Percentiles rank a stretch among this genome's conserved stretches.
Evolutionary conservation across 1,140 invertebrate species (phyloP).

Genomic region (Carcinoscorpius rotundicauda): DNA sequence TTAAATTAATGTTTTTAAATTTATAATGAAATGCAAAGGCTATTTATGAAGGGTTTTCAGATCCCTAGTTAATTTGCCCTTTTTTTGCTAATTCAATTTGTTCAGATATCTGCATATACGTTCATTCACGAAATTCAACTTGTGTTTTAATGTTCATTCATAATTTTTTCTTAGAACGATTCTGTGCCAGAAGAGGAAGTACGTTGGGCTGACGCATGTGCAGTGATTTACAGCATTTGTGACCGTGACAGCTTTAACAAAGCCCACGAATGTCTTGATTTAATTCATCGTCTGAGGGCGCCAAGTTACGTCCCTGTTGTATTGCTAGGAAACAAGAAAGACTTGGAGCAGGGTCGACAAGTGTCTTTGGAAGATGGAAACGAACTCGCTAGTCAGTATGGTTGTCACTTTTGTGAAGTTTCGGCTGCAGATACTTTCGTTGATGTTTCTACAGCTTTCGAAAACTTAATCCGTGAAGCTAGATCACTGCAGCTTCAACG

Average conservation of each 20-base stretch:
- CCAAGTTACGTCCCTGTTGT: constrained; percentile 37
- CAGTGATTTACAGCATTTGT: constrained; percentile 66
- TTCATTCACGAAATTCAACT: no score
- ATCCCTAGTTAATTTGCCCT: no score
- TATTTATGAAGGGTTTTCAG: no score
- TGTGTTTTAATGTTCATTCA: no score
- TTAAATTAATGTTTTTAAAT: no score
- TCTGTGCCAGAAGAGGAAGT: constrained; percentile 42
- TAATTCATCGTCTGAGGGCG: neutral
- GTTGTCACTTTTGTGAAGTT: constrained; percentile 33
- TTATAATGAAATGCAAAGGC: no score
- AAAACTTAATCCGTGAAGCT: constrained; percentile 6
- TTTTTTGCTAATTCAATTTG: no score
- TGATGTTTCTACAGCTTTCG: constrained; percentile 8
- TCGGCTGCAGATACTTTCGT: constrained; percentile 11
- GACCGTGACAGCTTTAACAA: constrained; percentile 54
- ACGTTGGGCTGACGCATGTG: constrained; percentile 60
- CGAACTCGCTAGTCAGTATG: constrained; percentile 29
- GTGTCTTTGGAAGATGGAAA: constrained; percentile 36
- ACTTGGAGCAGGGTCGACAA: constrained; percentile 59
- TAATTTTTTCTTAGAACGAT: neutral
- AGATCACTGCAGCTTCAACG: neutral
- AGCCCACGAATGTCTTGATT: constrained; percentile 30
- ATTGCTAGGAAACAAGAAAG: constrained; percentile 58
- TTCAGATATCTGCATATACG: no score